These are phyloP conservation scores for Spatulosminthurus flaviceps DNA, from an alignment of 2,888 invertebrate genomes.

Conservation along the genomic window DNA sequence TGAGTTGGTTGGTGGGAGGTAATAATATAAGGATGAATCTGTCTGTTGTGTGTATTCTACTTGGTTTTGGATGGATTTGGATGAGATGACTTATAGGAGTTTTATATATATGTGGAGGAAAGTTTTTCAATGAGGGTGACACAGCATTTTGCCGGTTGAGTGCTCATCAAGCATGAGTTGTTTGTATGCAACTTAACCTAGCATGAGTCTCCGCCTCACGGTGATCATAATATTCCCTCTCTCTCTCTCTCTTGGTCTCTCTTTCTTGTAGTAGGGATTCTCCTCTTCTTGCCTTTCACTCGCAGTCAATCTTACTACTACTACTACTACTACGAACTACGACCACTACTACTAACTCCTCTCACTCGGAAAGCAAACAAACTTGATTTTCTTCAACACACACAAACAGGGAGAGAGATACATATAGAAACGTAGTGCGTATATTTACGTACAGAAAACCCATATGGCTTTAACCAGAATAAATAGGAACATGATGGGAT, in stretches of 20 bases:
- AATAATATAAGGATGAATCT: too few species aligned
- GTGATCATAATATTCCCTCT: background rate
- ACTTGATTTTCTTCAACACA: constrained; percentile 25
- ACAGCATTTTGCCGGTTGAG: constrained; percentile 45
- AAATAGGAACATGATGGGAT: background rate
- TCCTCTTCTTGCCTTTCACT: constrained; percentile 21
- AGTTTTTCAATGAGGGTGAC: constrained; percentile 46
- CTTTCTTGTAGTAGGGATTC: too few species aligned
- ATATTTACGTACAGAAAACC: too few species aligned
- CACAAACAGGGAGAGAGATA: background rate
- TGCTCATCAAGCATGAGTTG: constrained; percentile 37
- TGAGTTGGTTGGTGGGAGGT: background rate
- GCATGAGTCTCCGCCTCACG: constrained; percentile 31
- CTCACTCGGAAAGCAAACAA: constrained; percentile 34
- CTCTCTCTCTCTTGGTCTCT: too few species aligned
- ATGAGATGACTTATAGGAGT: background rate
- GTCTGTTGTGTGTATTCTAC: too few species aligned
- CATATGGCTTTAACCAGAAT: too few species aligned
- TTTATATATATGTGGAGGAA: background rate
- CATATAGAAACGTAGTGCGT: too few species aligned
- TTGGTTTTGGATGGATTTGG: too few species aligned
- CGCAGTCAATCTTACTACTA: background rate
- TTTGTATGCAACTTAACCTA: constrained; percentile 42
- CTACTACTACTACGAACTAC: too few species aligned
- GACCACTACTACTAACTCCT: background rate